These are phyloP conservation scores for Spermophilus dauricus DNA, from an alignment of 2,113 vertebrate species.

Conservation along the genomic window DNA sequence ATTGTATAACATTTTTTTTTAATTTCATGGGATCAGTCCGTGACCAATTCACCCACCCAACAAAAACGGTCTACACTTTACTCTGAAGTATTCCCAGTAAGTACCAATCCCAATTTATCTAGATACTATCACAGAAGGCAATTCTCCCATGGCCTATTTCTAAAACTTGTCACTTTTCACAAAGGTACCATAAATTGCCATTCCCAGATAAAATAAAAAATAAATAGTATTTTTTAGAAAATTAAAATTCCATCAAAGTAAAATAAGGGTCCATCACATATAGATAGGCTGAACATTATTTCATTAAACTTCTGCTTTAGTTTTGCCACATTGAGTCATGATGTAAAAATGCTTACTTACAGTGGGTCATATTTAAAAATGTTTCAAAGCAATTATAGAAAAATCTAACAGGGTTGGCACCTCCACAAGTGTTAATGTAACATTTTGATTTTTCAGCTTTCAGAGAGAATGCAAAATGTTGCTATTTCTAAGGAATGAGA, in stretches of 20 bases:
- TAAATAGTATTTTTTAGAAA: not conserved
- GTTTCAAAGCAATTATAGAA: conserved; percentile 27
- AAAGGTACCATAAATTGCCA: too few relatives aligned
- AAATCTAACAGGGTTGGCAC: not conserved
- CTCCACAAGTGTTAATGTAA: not conserved
- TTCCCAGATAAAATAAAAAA: not conserved
- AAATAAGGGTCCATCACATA: not conserved
- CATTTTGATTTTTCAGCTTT: conserved; percentile 1
- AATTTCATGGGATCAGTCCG: not conserved
- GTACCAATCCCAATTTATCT: too few relatives aligned
- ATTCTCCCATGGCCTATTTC: too few relatives aligned
- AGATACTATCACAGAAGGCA: too few relatives aligned
- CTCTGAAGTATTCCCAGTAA: too few relatives aligned
- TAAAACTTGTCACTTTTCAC: too few relatives aligned
- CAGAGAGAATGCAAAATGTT: not conserved
- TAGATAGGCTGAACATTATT: not conserved
- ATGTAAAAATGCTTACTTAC: not conserved
- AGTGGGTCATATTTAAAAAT: not conserved
- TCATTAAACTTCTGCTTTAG: not conserved
- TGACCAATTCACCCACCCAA: not conserved
- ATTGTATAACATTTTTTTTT: not conserved
- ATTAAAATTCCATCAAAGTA: not conserved
- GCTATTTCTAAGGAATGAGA: not conserved
- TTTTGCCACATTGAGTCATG: not conserved
- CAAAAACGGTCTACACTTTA: too few relatives aligned